Conservation (phyloP, 2,797 vertebrate genomes). For the Galaxias olidus region DNA sequence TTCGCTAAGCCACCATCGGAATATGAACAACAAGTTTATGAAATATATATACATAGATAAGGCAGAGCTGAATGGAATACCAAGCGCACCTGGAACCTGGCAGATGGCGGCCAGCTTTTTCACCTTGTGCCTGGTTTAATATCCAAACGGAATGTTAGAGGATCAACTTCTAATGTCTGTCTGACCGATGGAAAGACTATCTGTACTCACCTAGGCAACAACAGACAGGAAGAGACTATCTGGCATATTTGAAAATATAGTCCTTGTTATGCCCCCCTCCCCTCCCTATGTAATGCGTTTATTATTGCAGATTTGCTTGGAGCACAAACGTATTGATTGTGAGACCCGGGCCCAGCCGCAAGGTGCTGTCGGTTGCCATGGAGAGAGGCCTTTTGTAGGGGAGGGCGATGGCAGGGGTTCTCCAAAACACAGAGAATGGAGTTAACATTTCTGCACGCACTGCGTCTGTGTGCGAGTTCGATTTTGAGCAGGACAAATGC, state of each 20-base stretch:
- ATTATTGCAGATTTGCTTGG: constrained; percentile 79
- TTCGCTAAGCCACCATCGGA: constrained; percentile 65
- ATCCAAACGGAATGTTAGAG: constrained; percentile 53
- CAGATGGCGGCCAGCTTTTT: constrained; percentile 35
- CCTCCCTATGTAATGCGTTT: constrained; percentile 75
- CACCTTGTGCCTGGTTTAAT: constrained; percentile 56
- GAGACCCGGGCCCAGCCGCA: constrained; percentile 46
- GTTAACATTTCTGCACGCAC: too few relatives aligned
- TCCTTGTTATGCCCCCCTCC: constrained; percentile 66
- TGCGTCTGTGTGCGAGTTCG: too few relatives aligned
- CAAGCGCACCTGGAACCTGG: constrained; percentile 68
- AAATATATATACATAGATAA: constrained; percentile 73
- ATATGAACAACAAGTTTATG: constrained; percentile 76
- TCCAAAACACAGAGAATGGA: too few relatives aligned
- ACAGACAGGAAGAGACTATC: constrained; percentile 63
- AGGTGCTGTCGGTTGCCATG: constrained; percentile 37
- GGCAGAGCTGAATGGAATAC: constrained; percentile 67
- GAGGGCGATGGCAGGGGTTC: constrained; percentile 23
- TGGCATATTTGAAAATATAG: constrained; percentile 73
- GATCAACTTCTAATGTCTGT: constrained; percentile 53
- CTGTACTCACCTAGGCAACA: constrained; percentile 60
- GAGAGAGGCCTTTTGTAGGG: constrained; percentile 7
- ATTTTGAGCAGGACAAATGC: too few relatives aligned
- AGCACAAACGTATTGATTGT: constrained; percentile 78
- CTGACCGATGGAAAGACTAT: constrained; percentile 36